Percentiles rank a stretch among this genome's conserved stretches.
Evolutionary conservation across 2,888 invertebrate genomes (phyloP).

Genomic region (Bugula neritina): DNA sequence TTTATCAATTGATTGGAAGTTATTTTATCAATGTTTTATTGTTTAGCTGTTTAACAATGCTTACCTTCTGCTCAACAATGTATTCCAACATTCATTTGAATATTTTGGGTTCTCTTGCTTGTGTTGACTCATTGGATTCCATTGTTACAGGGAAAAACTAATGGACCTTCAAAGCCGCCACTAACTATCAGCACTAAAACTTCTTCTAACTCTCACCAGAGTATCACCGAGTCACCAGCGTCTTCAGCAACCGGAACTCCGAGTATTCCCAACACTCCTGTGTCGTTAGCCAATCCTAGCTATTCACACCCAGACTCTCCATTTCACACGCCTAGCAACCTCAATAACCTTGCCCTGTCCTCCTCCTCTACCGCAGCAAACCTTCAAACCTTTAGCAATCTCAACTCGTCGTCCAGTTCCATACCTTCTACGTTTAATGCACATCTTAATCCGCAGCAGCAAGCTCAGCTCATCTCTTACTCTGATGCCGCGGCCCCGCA

Average conservation of each 20-base stretch:
- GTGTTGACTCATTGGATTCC: too few relatives aligned
- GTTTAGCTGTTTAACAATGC: too few relatives aligned
- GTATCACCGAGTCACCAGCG: neutral
- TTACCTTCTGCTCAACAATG: too few relatives aligned
- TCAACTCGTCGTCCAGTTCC: neutral
- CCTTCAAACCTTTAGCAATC: constrained; percentile 11
- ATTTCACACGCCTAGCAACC: neutral
- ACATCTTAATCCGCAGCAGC: neutral
- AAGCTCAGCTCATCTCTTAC: neutral
- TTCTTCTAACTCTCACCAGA: neutral
- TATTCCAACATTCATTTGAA: too few relatives aligned
- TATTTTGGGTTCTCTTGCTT: too few relatives aligned
- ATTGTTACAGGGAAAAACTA: neutral
- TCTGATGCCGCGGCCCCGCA: constrained; percentile 29
- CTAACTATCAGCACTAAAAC: constrained; percentile 10
- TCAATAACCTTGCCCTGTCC: neutral
- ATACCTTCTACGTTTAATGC: neutral
- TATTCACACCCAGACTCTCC: neutral
- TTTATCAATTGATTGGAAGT: too few relatives aligned
- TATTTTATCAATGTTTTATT: too few relatives aligned
- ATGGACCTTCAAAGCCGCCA: constrained; percentile 13
- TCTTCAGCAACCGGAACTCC: neutral
- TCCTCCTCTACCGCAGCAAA: neutral
- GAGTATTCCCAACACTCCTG: neutral
- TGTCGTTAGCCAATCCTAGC: neutral